These are phyloP conservation scores for Gobio occitaniae DNA, from an alignment of 2,797 vertebrate species.

Conservation along the genomic window DNA sequence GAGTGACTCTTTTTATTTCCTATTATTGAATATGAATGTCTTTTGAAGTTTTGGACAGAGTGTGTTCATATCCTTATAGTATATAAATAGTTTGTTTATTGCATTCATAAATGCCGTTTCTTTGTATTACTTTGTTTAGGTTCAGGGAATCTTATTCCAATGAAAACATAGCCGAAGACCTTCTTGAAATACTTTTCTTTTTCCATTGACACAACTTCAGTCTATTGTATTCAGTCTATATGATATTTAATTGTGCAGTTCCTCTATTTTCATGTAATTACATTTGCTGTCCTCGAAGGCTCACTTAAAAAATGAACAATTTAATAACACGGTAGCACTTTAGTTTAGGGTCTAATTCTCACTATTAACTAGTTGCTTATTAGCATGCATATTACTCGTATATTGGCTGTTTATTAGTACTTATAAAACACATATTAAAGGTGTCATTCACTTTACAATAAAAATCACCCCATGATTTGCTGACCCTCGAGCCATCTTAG, in stretches of 20 bases:
- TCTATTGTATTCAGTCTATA: not conserved
- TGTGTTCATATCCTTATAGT: not conserved
- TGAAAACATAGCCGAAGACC: too few species aligned
- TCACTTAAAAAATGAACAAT: not conserved
- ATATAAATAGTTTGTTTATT: constrained; percentile 5
- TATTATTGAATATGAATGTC: not conserved
- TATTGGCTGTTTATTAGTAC: too few species aligned
- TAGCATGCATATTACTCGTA: too few species aligned
- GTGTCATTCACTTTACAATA: too few species aligned
- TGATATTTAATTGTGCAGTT: not conserved
- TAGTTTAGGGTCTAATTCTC: too few species aligned
- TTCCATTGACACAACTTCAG: not conserved
- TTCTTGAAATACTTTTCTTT: not conserved
- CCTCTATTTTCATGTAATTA: not conserved
- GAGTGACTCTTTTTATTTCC: constrained; percentile 11
- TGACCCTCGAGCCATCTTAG: too few species aligned
- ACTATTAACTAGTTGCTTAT: too few species aligned
- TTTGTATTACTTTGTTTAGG: not conserved
- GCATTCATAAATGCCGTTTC: not conserved
- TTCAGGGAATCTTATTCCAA: not conserved
- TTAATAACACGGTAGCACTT: too few species aligned
- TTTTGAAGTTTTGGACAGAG: constrained; percentile 1
- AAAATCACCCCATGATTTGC: too few species aligned
- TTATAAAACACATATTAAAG: too few species aligned
- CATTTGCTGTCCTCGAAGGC: not conserved